Evolutionary conservation across 2,113 vertebrate species (phyloP).

Genomic region (Oryzias melastigma): DNA sequence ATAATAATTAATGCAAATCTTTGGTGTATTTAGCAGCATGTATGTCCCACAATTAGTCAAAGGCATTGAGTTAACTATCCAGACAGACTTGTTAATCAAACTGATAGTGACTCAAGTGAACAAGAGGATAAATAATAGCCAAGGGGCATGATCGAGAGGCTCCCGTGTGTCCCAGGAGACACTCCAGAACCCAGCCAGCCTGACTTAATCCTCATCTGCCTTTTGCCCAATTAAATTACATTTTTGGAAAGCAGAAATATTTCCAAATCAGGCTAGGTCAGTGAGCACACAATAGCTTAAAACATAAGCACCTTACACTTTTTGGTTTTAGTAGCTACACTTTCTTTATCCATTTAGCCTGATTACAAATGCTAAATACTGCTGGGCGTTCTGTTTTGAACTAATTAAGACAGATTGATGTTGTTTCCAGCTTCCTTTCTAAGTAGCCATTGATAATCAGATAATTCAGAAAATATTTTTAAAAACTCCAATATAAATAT

Average conservation of each 20-base stretch:
- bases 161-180: conserved; percentile 11
- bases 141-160: conserved; percentile 12
- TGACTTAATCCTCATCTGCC: conserved; percentile 14
- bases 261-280: conserved; percentile 14
- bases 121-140: conserved; percentile 4
- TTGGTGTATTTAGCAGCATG: conserved; percentile 12
- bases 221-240: background rate
- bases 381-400: too few species aligned
- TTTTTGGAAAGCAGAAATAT: conserved; percentile 1
- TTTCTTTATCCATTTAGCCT: conserved; percentile 4
- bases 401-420: conserved; percentile 32
- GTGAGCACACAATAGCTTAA: conserved; percentile 13
- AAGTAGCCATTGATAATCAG: conserved; percentile 9
- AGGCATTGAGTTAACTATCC: background rate
- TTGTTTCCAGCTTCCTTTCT: conserved; percentile 26
- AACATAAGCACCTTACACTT: conserved; percentile 13
- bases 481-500: too few species aligned
- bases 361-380: conserved; percentile 15
- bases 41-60: conserved; percentile 7
- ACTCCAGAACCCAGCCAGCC: conserved; percentile 13
- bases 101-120: conserved; percentile 15
- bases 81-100: conserved; percentile 17
- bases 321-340: conserved; percentile 3
- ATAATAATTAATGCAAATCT: conserved; percentile 40
- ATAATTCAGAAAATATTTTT: too few species aligned